These are phyloP conservation scores for Drosophila picticornis DNA, from an alignment of 2,888 invertebrate genomes.

Conservation along the genomic window DNA sequence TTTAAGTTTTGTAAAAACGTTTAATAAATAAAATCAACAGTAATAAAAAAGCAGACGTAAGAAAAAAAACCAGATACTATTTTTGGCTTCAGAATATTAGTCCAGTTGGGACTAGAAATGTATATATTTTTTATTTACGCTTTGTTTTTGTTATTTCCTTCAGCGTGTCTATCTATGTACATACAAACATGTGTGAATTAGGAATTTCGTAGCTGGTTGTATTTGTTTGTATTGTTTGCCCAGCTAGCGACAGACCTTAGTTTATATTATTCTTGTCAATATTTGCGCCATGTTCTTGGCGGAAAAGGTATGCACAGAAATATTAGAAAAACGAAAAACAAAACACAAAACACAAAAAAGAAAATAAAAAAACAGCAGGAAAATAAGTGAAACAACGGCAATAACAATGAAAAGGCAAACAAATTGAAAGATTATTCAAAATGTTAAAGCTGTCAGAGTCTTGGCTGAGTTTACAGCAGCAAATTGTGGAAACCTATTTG, in stretches of 20 bases:
- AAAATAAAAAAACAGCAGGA: neutral
- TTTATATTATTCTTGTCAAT: conserved; percentile 55
- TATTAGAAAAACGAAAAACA: conserved; percentile 22
- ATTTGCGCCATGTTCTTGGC: conserved; percentile 50
- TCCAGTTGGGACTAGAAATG: conserved; percentile 33
- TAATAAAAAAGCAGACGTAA: neutral
- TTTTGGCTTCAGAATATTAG: conserved; percentile 39
- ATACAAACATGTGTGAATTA: conserved; percentile 5
- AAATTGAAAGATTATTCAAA: conserved; percentile 52
- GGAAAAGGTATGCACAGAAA: conserved; percentile 32
- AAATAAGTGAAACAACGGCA: conserved; percentile 22
- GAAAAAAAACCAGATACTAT: conserved; percentile 11
- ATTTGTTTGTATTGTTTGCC: conserved; percentile 42
- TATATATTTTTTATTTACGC: conserved; percentile 5
- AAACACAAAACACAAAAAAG: neutral
- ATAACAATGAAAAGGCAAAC: conserved; percentile 42
- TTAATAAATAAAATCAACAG: conserved; percentile 35
- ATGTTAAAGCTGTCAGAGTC: conserved; percentile 27
- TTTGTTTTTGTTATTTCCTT: conserved; percentile 5
- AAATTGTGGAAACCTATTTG: neutral
- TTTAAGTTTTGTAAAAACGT: conserved; percentile 21
- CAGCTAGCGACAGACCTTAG: conserved; percentile 45
- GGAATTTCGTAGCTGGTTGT: conserved; percentile 19
- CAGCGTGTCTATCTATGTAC: conserved; percentile 1
- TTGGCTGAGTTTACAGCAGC: conserved; percentile 11